Conservation (phyloP, 2,797 vertebrate species). For the Macropodus opercularis region DNA sequence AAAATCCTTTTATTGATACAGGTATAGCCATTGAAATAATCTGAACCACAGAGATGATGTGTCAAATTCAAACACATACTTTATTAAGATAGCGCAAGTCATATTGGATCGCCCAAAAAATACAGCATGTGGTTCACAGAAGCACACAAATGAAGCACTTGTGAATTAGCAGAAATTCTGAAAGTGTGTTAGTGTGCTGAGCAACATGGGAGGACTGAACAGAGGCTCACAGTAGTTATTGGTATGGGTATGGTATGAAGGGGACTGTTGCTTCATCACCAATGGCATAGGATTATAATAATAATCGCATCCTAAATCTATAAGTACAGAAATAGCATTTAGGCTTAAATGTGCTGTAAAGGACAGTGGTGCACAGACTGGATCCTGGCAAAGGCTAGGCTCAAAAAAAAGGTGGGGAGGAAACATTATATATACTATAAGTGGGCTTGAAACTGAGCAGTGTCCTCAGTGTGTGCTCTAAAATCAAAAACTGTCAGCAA, state of each 20-base stretch:
- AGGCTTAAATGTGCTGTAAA: too few relatives aligned
- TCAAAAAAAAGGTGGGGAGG: too few relatives aligned
- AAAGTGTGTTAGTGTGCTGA: conserved; percentile 8
- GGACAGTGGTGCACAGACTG: too few relatives aligned
- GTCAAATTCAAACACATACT: conserved; percentile 27
- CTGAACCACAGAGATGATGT: background rate
- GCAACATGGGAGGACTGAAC: background rate
- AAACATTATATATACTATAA: too few relatives aligned
- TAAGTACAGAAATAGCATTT: too few relatives aligned
- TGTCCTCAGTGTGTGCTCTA: too few relatives aligned
- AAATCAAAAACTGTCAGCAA: conserved; percentile 1
- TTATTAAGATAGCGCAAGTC: conserved; percentile 23
- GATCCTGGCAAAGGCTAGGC: too few relatives aligned
- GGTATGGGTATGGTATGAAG: too few relatives aligned
- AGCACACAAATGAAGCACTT: conserved; percentile 4
- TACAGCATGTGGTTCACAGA: conserved; percentile 1
- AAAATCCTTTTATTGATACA: conserved; percentile 6
- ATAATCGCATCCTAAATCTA: too few relatives aligned
- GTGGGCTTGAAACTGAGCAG: background rate
- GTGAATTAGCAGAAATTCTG: conserved; percentile 13
- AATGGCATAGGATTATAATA: too few relatives aligned
- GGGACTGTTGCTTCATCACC: too few relatives aligned
- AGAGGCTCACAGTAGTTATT: too few relatives aligned
- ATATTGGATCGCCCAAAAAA: conserved; percentile 9
- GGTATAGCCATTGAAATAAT: background rate